Conservation (phyloP, 2,888 invertebrate genomes). For the Quadriops clusia region DNA sequence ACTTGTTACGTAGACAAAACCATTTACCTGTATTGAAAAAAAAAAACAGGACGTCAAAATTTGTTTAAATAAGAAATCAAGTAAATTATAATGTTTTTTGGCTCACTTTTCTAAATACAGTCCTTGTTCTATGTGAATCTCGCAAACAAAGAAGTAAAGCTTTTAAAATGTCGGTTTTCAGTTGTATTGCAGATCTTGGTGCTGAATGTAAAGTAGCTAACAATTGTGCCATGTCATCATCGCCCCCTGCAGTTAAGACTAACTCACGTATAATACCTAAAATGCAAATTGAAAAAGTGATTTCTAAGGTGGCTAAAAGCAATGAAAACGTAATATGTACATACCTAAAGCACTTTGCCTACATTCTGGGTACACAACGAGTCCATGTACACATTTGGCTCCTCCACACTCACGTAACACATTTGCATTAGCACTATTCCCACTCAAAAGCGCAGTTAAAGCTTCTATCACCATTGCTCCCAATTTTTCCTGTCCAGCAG, state of each 20-base stretch:
- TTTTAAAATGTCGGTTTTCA: conserved; percentile 85
- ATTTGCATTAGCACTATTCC: conserved; percentile 79
- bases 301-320: not conserved
- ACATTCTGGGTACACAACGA: conserved; percentile 74
- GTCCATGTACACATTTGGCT: conserved; percentile 80
- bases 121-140: conserved; percentile 92
- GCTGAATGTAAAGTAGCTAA: conserved; percentile 87
- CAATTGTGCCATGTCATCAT: conserved; percentile 91
- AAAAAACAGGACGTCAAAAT: conserved; percentile 7
- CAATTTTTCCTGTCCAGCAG: conserved; percentile 58
- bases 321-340: conserved; percentile 11
- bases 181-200: conserved; percentile 62
- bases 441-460: conserved; percentile 68
- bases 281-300: conserved; percentile 1
- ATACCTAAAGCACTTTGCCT: conserved; percentile 67
- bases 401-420: conserved; percentile 91
- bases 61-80: not conserved
- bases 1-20: conserved; percentile 95
- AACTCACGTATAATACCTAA: conserved; percentile 75
- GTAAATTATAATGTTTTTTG: not conserved
- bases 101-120: conserved; percentile 83
- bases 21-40: conserved; percentile 53
- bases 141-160: conserved; percentile 79
- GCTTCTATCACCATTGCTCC: conserved; percentile 82
- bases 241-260: conserved; percentile 82